phyloP scores from a whole-genome alignment of 1,140 invertebrate genomes.

The Trialeurodes vaporariorum region DNA sequence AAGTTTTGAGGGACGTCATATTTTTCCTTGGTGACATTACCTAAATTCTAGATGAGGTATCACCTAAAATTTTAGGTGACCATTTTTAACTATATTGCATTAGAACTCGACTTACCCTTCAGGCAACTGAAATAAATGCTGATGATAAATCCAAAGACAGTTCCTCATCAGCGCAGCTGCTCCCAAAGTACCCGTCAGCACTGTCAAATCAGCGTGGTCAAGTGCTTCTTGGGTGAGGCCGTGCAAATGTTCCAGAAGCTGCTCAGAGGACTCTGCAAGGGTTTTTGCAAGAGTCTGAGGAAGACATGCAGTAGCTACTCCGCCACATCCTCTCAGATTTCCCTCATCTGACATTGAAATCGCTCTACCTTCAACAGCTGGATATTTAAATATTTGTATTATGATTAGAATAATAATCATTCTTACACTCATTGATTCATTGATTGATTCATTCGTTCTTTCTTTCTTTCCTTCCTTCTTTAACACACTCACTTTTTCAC shows the following conservation, averaged over 20 bases:
- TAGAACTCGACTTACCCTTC: constrained; percentile 15
- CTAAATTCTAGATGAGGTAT: too few species aligned
- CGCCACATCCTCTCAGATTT: constrained; percentile 31
- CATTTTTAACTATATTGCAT: too few species aligned
- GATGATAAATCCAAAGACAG: constrained; percentile 56
- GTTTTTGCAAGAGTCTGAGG: constrained; percentile 55
- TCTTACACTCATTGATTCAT: too few species aligned
- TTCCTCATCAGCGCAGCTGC: constrained; percentile 64
- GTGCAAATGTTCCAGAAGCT: constrained; percentile 60
- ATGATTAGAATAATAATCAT: too few species aligned
- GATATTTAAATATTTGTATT: too few species aligned
- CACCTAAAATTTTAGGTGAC: too few species aligned
- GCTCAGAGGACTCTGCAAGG: constrained; percentile 53
- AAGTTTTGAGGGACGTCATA: background rate
- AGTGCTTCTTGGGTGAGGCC: constrained; percentile 62
- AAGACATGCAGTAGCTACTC: constrained; percentile 52
- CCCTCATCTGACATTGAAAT: background rate
- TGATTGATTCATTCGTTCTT: too few species aligned
- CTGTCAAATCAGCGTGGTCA: constrained; percentile 64
- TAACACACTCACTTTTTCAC: too few species aligned
- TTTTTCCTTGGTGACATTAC: background rate
- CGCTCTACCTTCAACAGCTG: background rate
- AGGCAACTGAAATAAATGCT: constrained; percentile 27
- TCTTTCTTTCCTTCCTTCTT: too few species aligned
- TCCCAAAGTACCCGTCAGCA: constrained; percentile 60